These are phyloP conservation scores for Platyrinchus mystaceus DNA, from an alignment of 2,797 vertebrate species.

Conservation along the genomic window DNA sequence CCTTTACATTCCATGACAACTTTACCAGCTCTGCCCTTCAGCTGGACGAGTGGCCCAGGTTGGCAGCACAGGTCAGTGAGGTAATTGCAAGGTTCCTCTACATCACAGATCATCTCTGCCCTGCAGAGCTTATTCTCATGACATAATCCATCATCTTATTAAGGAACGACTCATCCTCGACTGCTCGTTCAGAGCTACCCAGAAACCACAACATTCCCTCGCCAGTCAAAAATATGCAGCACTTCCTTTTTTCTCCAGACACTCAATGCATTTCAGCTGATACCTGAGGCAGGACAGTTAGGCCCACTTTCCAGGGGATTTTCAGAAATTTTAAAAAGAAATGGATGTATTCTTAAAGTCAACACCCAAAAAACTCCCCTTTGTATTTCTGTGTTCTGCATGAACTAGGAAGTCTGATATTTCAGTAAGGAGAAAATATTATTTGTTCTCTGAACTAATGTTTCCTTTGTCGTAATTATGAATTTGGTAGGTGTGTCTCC, in stretches of 20 bases:
- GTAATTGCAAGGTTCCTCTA: neutral
- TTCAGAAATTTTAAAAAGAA: neutral
- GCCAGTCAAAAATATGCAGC: neutral
- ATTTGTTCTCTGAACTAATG: neutral
- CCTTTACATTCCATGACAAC: neutral
- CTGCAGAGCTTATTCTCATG: neutral
- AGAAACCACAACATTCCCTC: conserved; percentile 22
- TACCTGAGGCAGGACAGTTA: neutral
- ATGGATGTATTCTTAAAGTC: neutral
- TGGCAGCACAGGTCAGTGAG: neutral
- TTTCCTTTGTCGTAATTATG: neutral
- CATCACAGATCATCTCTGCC: neutral
- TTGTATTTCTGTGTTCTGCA: neutral
- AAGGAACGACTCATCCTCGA: conserved; percentile 26
- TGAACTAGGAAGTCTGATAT: neutral
- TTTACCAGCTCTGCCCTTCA: neutral
- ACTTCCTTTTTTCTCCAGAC: neutral
- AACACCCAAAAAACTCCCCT: neutral
- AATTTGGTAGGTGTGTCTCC: neutral
- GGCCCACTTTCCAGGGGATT: neutral
- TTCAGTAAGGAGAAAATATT: neutral
- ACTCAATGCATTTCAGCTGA: neutral
- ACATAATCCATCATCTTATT: neutral
- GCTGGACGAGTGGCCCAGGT: neutral
- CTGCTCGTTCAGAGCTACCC: conserved; percentile 3